These are phyloP conservation scores for Tribolium freemani DNA, from an alignment of 2,888 invertebrate species.

Conservation along the genomic window DNA sequence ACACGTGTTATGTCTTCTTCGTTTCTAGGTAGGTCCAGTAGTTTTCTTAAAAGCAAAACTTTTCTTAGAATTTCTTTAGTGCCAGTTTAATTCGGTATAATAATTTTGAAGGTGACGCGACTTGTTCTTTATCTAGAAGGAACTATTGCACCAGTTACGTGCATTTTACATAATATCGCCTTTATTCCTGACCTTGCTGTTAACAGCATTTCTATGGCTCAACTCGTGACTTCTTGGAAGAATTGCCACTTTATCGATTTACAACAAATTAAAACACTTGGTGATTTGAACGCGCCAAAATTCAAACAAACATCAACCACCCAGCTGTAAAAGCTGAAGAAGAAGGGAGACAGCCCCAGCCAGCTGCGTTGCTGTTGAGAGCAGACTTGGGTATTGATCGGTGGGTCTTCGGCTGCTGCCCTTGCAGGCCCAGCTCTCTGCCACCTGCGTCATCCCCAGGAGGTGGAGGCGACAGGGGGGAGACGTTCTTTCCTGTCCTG, in stretches of 20 bases:
- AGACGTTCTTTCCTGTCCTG: constrained; percentile 31
- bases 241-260: neutral
- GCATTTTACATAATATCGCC: neutral
- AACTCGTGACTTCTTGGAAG: constrained; percentile 1
- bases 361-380: constrained; percentile 35
- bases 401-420: constrained; percentile 40
- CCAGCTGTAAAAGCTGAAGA: neutral
- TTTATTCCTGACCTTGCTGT: constrained; percentile 11
- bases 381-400: constrained; percentile 43
- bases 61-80: too few relatives aligned
- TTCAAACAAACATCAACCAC: constrained; percentile 11
- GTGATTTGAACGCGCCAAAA: constrained; percentile 30
- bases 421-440: constrained; percentile 37
- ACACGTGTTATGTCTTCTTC: neutral
- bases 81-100: too few relatives aligned
- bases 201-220: neutral
- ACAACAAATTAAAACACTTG: neutral
- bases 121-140: too few relatives aligned
- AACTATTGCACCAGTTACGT: neutral
- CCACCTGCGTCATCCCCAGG: constrained; percentile 47
- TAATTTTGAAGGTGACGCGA: too few relatives aligned
- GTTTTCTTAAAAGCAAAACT: too few relatives aligned
- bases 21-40: neutral
- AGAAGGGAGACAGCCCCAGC: constrained; percentile 31
- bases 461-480: constrained; percentile 15